phyloP scores from a whole-genome alignment of 1,140 invertebrate genomes.

The Brachionus sp. region DNA sequence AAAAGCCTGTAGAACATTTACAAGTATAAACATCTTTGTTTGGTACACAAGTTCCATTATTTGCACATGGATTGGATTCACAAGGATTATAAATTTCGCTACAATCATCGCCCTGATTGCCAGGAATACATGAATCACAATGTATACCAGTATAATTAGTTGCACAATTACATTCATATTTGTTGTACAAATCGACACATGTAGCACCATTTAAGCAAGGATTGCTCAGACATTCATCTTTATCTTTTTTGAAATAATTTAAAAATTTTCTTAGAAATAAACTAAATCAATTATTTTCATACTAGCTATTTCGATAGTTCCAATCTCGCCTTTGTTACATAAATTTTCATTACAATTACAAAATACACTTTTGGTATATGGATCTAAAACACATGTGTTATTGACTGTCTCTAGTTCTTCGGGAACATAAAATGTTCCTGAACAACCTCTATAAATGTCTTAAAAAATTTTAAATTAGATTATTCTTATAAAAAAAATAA shows the following conservation, averaged over 20 bases:
- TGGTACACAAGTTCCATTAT: conserved; percentile 52
- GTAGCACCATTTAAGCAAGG: conserved; percentile 84
- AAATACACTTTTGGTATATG: conserved; percentile 30
- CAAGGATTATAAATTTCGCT: conserved; percentile 46
- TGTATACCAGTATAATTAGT: conserved; percentile 21
- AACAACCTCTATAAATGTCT: conserved; percentile 27
- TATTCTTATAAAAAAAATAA: not conserved
- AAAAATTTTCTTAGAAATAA: not conserved
- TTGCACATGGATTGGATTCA: conserved; percentile 51
- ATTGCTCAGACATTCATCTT: conserved; percentile 80
- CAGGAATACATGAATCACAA: conserved; percentile 35
- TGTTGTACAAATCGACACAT: conserved; percentile 61
- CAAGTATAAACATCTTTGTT: conserved; percentile 16
- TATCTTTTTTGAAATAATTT: conserved; percentile 9
- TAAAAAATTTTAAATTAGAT: conserved; percentile 4
- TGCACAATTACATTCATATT: conserved; percentile 12
- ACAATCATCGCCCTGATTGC: conserved; percentile 3
- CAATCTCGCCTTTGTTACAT: conserved; percentile 21
- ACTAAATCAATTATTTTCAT: not conserved
- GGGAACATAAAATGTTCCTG: not conserved
- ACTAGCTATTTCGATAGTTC: not conserved
- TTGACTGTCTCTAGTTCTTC: not conserved
- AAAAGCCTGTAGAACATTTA: not conserved
- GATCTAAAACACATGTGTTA: conserved; percentile 18
- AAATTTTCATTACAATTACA: conserved; percentile 8